phyloP scores from a whole-genome alignment of 30 jellyfish, hydroid and myxozoan species.

The Aurelia coerulea region DNA sequence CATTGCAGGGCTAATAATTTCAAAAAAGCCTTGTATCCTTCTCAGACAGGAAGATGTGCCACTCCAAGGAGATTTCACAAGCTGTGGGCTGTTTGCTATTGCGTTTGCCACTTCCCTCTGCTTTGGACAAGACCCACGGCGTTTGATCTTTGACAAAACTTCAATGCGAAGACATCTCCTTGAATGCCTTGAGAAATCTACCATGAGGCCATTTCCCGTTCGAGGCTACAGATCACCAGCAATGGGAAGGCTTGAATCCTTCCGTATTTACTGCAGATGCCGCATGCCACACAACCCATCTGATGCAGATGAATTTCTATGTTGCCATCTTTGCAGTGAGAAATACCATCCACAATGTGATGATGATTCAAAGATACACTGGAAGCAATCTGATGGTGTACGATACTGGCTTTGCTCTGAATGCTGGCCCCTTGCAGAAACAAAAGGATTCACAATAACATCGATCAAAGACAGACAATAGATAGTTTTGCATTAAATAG shows the following conservation, averaged over 20 bases:
- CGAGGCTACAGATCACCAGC: conserved; percentile 3
- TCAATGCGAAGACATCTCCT: conserved; percentile 17
- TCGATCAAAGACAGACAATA: neutral
- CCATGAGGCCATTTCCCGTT: conserved; percentile 15
- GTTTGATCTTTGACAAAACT: neutral
- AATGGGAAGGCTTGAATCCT: conserved; percentile 11
- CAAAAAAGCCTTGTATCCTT: conserved; percentile 9
- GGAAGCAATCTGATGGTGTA: conserved; percentile 12
- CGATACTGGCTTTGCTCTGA: conserved; percentile 28
- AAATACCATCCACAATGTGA: conserved; percentile 17
- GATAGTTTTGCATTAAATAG: no score
- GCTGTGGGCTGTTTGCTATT: conserved; percentile 22
- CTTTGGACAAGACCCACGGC: conserved; percentile 3
- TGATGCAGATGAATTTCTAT: neutral
- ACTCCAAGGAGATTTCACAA: conserved; percentile 19
- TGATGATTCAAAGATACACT: conserved; percentile 12
- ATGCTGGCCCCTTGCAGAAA: conserved; percentile 37
- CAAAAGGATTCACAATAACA: neutral
- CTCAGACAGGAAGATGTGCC: conserved; percentile 27
- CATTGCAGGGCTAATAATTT: conserved; percentile 2
- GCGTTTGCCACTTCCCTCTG: conserved; percentile 2
- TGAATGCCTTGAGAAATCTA: conserved; percentile 15
- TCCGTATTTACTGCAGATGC: conserved; percentile 19
- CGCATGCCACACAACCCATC: conserved; percentile 1
- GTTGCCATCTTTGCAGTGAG: conserved; percentile 25